Conservation (phyloP, 2,888 invertebrate species). For the Mesochorus sp. region DNA sequence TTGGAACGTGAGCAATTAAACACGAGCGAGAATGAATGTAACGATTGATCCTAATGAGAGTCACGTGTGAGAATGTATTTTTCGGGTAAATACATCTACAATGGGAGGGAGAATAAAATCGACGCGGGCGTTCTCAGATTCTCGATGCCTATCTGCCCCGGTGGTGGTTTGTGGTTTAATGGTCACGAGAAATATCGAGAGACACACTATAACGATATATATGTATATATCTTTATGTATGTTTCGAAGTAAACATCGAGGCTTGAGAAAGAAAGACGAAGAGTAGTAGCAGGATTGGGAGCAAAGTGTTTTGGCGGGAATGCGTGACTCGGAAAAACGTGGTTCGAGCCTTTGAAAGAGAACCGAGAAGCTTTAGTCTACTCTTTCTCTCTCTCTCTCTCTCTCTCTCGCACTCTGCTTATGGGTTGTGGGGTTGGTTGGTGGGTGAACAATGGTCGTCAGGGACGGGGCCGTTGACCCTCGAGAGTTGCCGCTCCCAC, state of each 20-base stretch:
- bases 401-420: background rate
- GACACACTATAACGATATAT: slow-evolving; percentile 14
- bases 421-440: slow-evolving; percentile 68
- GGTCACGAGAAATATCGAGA: slow-evolving; percentile 5
- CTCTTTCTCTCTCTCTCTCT: background rate
- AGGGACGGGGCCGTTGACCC: slow-evolving; percentile 74
- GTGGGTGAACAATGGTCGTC: slow-evolving; percentile 71
- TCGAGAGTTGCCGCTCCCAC: slow-evolving; percentile 73
- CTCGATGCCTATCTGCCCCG: slow-evolving; percentile 45
- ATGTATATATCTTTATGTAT: background rate
- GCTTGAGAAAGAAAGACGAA: slow-evolving; percentile 27
- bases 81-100: background rate
- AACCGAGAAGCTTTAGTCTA: slow-evolving; percentile 23
- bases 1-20: background rate
- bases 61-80: slow-evolving; percentile 40
- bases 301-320: slow-evolving; percentile 62
- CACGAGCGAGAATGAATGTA: slow-evolving; percentile 6
- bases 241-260: background rate
- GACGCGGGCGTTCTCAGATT: slow-evolving; percentile 51
- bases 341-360: slow-evolving; percentile 43
- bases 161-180: slow-evolving; percentile 49
- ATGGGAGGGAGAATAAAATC: slow-evolving; percentile 22
- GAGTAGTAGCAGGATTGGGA: slow-evolving; percentile 27
- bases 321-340: slow-evolving; percentile 60
- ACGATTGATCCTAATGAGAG: slow-evolving; percentile 37